Base-by-base conservation (phyloP, 2,888 invertebrate genomes). In the Drosophila falleni region DNA sequence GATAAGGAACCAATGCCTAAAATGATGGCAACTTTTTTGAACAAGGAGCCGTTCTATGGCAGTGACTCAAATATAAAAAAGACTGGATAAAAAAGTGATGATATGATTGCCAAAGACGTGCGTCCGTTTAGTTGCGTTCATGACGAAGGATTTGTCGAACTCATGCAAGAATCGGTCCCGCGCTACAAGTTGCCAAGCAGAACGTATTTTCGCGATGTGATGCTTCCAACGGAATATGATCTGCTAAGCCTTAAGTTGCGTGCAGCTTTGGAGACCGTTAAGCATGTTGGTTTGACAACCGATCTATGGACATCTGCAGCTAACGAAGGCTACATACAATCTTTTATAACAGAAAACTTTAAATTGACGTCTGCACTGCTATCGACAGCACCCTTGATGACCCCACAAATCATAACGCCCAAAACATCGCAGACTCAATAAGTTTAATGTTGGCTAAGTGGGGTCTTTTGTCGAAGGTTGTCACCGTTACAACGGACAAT, bases 401-500 rank as follows among this genome's bases (percentile, higher is more conserved):
- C n/a, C n/a, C 51, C 6, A 39, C 51, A 53, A 53, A 53, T 23
- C 37, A 53, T 19, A 53, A 39, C 37, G 51, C 51, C 13, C 39
- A 53, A 53, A 50, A 33, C 29, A 47, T 47, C 23, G 15, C 51
- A 11, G 53, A 47, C n/a, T 37, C 62, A 15, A 39, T 65, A 11
- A 39, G 16, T 19, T 29, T 16, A 50, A 41, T 56, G 29, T 44
- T 61, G 37, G 50, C 10, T 44, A 29, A 56, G 55, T 67, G 60
- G 66, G n/a, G 19, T 37, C 15, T 61, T 4, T 31, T 37, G 23
- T 26, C 33, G 11, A 61, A 67, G 19, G 55, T 67, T 9, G 60
- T 60, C 10, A 42, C 44, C 44, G 50, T 67, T 33, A 55, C 55
- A 49, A 55, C 66, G 5, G 50, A 61, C 31, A 67, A 61, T 51